Percentiles rank a stretch among this genome's conserved stretches.
Conservation (phyloP, 2,113 vertebrate species). For the Corythaixoides concolor region DNA sequence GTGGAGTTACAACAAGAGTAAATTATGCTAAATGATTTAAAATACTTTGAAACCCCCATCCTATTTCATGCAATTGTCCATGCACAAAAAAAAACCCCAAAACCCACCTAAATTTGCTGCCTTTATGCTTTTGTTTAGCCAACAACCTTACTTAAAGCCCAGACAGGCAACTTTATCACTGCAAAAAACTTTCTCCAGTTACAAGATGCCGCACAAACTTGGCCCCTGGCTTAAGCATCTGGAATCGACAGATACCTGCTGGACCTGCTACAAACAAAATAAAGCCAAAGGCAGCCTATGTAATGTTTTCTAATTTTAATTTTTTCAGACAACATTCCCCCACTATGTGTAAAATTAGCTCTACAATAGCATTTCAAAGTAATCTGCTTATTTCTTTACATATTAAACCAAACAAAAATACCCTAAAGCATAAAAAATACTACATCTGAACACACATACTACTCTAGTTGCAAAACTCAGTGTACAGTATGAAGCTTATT, state of each 20-base stretch:
- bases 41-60: background rate
- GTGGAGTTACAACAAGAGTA: background rate
- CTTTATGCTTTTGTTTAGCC: conserved; percentile 12
- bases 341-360: conserved; percentile 37
- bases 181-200: background rate
- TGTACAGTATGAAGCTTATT: conserved; percentile 55
- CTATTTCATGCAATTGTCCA: conserved; percentile 7
- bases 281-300: conserved; percentile 39
- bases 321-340: conserved; percentile 32
- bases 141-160: background rate
- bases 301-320: conserved; percentile 44
- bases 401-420: conserved; percentile 47
- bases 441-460: conserved; percentile 53
- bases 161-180: background rate
- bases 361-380: conserved; percentile 60
- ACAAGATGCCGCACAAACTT: background rate
- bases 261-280: background rate
- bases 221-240: background rate
- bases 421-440: conserved; percentile 42
- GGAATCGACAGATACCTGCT: background rate
- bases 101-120: background rate
- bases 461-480: conserved; percentile 54
- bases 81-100: background rate
- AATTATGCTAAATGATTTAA: conserved; percentile 7
- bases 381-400: conserved; percentile 48